A percentile compares a stretch with the other conserved stretches of the same genome.
phyloP scores from a whole-genome alignment of 2,113 vertebrate genomes.

The Eulemur macaco region DNA sequence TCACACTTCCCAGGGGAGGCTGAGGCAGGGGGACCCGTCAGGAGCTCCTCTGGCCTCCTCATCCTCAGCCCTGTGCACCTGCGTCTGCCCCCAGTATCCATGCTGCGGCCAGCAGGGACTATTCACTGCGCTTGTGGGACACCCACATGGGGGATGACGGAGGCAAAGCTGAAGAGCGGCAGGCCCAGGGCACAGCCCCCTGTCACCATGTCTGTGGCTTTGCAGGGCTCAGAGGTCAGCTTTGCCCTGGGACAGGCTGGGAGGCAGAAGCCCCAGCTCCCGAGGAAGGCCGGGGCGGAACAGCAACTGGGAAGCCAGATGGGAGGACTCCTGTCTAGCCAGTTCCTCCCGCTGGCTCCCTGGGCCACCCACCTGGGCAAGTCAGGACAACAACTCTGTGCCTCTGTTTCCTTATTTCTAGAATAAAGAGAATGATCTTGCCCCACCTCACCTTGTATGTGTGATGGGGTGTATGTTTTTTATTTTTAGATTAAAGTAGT shows the following conservation, averaged over 20 bases:
- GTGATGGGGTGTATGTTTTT: slow-evolving; percentile 12
- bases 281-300: neutral
- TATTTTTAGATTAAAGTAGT: slow-evolving; percentile 72
- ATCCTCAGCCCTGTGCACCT: neutral
- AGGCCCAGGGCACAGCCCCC: neutral
- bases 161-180: neutral
- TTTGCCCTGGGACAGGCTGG: neutral
- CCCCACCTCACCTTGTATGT: neutral
- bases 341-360: neutral
- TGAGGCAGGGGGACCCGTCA: neutral
- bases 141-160: neutral
- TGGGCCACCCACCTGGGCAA: slow-evolving; percentile 56
- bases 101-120: neutral
- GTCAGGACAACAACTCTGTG: neutral
- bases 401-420: slow-evolving; percentile 3
- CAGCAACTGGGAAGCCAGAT: neutral
- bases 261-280: neutral
- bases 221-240: neutral
- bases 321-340: slow-evolving; percentile 25
- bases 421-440: slow-evolving; percentile 28
- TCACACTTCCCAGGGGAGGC: too few species aligned
- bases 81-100: too few species aligned
- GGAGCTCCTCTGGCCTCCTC: neutral
- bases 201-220: neutral
- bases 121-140: neutral